phyloP scores from a whole-genome alignment of 1,140 invertebrate species.

The Temnothorax nylanderi region DNA sequence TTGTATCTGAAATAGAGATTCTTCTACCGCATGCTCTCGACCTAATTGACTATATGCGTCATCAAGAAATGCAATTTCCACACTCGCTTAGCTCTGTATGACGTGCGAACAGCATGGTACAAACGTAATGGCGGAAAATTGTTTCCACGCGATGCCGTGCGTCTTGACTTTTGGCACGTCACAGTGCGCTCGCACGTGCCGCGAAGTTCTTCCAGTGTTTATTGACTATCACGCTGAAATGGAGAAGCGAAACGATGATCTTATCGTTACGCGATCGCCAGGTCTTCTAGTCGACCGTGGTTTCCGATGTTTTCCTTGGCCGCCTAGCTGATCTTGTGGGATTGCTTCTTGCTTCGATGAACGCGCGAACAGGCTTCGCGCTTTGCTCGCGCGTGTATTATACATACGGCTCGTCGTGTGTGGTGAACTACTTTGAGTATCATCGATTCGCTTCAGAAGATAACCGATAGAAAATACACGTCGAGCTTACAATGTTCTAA shows the following conservation, averaged over 20 bases:
- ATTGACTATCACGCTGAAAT: conserved; percentile 47
- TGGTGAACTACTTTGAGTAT: conserved; percentile 43
- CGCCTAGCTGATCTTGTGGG: conserved; percentile 10
- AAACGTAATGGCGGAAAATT: conserved; percentile 46
- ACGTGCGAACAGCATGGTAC: conserved; percentile 42
- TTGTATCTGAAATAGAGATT: background rate
- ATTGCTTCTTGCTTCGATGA: conserved; percentile 41
- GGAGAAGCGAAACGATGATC: conserved; percentile 50
- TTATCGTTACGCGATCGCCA: conserved; percentile 32
- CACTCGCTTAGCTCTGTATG: conserved; percentile 34
- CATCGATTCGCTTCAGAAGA: conserved; percentile 49
- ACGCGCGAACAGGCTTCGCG: conserved; percentile 20
- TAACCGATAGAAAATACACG: conserved; percentile 16
- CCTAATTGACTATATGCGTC: conserved; percentile 32
- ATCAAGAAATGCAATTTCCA: conserved; percentile 53
- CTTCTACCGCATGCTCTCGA: background rate
- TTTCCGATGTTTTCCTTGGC: conserved; percentile 52
- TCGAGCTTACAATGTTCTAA: background rate
- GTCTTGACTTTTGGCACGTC: conserved; percentile 47
- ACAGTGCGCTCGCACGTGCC: conserved; percentile 19
- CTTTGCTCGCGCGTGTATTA: conserved; percentile 19
- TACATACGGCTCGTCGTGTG: conserved; percentile 14
- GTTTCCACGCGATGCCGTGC: conserved; percentile 32
- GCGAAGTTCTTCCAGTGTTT: conserved; percentile 23
- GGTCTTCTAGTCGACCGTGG: conserved; percentile 4